Evolutionary conservation across 2,888 invertebrate genomes (phyloP).

Genomic region (Linhomoeus sp.): DNA sequence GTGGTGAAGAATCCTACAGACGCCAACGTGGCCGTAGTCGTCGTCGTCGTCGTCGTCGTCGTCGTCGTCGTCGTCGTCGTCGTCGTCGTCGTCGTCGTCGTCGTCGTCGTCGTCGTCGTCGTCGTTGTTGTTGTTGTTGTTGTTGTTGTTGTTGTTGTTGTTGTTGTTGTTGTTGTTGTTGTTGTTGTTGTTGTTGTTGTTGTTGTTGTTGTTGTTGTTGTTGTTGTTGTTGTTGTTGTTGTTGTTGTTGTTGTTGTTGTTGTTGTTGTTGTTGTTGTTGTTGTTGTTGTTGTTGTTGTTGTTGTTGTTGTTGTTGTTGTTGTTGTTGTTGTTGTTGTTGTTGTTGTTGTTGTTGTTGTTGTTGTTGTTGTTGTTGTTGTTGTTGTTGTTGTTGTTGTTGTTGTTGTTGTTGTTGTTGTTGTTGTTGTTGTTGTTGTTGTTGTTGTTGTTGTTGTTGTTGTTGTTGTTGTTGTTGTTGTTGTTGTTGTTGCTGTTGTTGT

Average conservation of each 20-base stretch:
- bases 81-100: neutral
- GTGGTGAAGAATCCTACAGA: too few species aligned
- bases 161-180: conserved; percentile 2
- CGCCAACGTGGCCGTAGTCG: too few species aligned
- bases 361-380: conserved; percentile 2
- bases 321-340: conserved; percentile 2
- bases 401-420: conserved; percentile 3
- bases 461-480: neutral
- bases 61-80: neutral
- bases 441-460: neutral
- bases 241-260: conserved; percentile 3
- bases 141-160: conserved; percentile 2
- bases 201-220: conserved; percentile 2
- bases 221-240: conserved; percentile 2
- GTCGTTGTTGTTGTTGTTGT: conserved; percentile 1
- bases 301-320: conserved; percentile 3
- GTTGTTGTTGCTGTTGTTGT: neutral
- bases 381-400: conserved; percentile 1
- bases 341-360: conserved; percentile 3
- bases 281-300: conserved; percentile 3
- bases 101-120: neutral
- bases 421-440: conserved; percentile 1
- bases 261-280: conserved; percentile 2
- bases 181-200: conserved; percentile 1
- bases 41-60: too few species aligned